phyloP scores from a whole-genome alignment of 2,797 vertebrate species.

The Gymnodraco acuticeps region DNA sequence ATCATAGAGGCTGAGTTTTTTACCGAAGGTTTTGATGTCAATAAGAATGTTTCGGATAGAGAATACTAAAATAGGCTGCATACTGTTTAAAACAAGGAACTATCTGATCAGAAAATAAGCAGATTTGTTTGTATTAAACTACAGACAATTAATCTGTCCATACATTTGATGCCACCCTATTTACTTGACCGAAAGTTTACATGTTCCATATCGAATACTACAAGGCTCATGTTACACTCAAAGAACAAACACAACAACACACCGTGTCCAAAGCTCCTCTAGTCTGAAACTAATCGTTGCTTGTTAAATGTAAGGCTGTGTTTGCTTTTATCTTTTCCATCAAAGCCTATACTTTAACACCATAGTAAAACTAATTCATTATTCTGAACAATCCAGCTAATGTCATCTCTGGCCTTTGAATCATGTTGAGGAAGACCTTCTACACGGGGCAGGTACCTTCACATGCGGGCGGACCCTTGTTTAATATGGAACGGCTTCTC shows the following conservation, averaged over 20 bases:
- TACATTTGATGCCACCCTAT: background rate
- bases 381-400: constrained; percentile 46
- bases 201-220: background rate
- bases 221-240: no score
- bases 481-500: constrained; percentile 53
- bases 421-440: constrained; percentile 10
- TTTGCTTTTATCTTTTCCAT: constrained; percentile 34
- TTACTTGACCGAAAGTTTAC: background rate
- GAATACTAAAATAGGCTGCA: background rate
- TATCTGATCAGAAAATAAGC: background rate
- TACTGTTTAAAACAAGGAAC: background rate
- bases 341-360: constrained; percentile 42
- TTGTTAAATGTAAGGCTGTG: constrained; percentile 25
- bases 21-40: background rate
- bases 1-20: background rate
- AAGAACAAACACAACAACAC: constrained; percentile 7
- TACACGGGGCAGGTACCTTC: constrained; percentile 12
- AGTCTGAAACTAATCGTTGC: constrained; percentile 1
- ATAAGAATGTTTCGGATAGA: background rate
- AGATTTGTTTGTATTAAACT: no score
- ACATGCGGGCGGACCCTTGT: constrained; percentile 34
- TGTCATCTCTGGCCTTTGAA: constrained; percentile 37
- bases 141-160: background rate
- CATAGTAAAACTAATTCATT: constrained; percentile 43
- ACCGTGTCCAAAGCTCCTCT: background rate